Conservation (phyloP, 2,113 vertebrate species). For the Elachura formosa region DNA sequence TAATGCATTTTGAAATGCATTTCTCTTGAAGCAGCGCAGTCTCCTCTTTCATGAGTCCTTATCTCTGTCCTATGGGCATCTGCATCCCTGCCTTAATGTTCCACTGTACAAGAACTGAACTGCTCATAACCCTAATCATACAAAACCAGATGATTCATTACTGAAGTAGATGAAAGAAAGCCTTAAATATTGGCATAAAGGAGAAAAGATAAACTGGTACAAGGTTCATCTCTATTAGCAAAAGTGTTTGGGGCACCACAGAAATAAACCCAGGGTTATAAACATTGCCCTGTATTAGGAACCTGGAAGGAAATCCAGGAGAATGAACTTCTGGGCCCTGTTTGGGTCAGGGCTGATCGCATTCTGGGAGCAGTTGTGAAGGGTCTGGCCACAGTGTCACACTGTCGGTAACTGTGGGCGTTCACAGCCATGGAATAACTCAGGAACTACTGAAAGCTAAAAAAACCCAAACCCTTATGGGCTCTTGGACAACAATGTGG, state of each 20-base stretch:
- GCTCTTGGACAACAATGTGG: not conserved
- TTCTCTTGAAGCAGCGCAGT: not conserved
- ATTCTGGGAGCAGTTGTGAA: not conserved
- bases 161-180: constrained; percentile 20
- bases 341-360: not conserved
- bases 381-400: not conserved
- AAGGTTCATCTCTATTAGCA: constrained; percentile 17
- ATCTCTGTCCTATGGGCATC: constrained; percentile 42
- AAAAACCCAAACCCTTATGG: not conserved
- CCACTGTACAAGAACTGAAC: not conserved
- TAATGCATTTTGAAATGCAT: not conserved
- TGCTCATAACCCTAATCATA: constrained; percentile 23
- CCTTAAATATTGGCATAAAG: constrained; percentile 19
- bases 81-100: constrained; percentile 21
- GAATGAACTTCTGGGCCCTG: not conserved
- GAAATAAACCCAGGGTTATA: not conserved
- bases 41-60: constrained; percentile 31
- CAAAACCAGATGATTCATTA: constrained; percentile 19
- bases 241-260: not conserved
- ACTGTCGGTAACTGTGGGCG: not conserved
- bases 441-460: not conserved
- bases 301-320: not conserved
- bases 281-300: not conserved
- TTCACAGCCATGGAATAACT: not conserved
- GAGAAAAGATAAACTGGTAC: constrained; percentile 13